Evolutionary conservation across 2,797 vertebrate genomes (phyloP), one percentile per base, ranked within the genome.

Genomic region (Cheirogaleus major): DNA sequence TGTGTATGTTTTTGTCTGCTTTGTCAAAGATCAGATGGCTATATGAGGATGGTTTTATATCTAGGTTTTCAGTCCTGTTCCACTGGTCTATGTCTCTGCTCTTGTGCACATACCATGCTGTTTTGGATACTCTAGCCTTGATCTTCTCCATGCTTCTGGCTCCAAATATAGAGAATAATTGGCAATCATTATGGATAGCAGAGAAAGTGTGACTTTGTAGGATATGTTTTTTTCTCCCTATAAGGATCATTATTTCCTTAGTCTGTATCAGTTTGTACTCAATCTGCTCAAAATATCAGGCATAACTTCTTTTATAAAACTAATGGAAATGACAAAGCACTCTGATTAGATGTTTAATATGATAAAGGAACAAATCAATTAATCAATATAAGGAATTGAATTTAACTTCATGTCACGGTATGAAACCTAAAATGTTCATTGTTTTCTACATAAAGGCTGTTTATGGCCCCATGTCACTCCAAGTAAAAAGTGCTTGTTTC

Each of bases 321-420:
- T 67, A 93, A 67, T 41, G 12, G 7, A 18, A 73, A 88, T n/a
- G 35, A 67, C 67, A 85, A 87, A 75, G 0, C 4, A 72, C 7
- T 48, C 20, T 72, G 35, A 83, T 25, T 18, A 55, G 35, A 91
- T 79, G 50, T 50, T 15, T 79, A 93, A 83, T 9, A 92, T 27
- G 25, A 4, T 82, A 35, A 61, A 87, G 48, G 18, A 67, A 43
- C 15, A 80, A 84, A 83, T 83, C 45, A 79, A 72, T 55, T 89
- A 87, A 35, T 38, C n/a, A 23, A 63, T 38, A 15, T 7, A 50
- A 88, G 25, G 7, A 93, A 35, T 14, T 4, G 1, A n/a, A 91
- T 95, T 97, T 69, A 88, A 45, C 43, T 79, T 96, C 84, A 91
- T 89, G 32, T 95, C 48, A 38, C 61, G 41, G 13, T 86, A 83